These are phyloP conservation scores for Ornithorhynchus anatinus DNA, from an alignment of 2,113 vertebrate species.

Conservation along the genomic window DNA sequence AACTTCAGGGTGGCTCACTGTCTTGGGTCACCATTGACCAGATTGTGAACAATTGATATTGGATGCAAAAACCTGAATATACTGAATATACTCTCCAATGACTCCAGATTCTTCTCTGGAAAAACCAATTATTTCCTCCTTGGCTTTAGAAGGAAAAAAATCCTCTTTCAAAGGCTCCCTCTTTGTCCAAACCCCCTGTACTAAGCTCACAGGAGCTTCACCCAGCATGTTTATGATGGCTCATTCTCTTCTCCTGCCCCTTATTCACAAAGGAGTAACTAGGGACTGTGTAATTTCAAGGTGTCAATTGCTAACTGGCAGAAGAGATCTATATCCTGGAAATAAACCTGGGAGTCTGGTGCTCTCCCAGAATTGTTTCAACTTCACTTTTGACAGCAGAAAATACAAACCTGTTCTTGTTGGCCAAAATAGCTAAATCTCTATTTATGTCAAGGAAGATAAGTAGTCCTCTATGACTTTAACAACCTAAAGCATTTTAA, in stretches of 20 bases:
- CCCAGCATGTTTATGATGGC: not conserved
- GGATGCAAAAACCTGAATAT: too few relatives aligned
- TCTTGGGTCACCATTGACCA: too few relatives aligned
- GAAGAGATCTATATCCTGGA: not conserved
- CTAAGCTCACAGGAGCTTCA: not conserved
- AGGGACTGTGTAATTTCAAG: too few relatives aligned
- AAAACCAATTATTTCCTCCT: too few relatives aligned
- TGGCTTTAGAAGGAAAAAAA: too few relatives aligned
- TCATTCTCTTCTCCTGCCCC: not conserved
- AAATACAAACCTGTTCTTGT: conserved; percentile 13
- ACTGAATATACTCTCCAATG: too few relatives aligned
- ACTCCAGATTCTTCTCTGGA: too few relatives aligned
- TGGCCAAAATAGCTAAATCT: conserved; percentile 22
- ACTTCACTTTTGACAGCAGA: not conserved
- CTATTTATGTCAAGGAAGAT: conserved; percentile 53
- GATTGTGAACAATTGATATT: too few relatives aligned
- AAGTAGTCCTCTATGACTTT: conserved; percentile 56
- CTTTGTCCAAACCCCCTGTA: not conserved
- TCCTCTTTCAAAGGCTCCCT: too few relatives aligned
- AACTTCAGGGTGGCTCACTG: too few relatives aligned
- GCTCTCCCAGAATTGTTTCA: conserved; percentile 27
- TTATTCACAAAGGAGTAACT: too few relatives aligned
- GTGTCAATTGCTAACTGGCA: not conserved
- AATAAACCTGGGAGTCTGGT: not conserved
- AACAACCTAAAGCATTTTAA: conserved; percentile 70